Evolutionary conservation across 2,888 invertebrate species (phyloP).

Genomic region (Parnassius glacialis): DNA sequence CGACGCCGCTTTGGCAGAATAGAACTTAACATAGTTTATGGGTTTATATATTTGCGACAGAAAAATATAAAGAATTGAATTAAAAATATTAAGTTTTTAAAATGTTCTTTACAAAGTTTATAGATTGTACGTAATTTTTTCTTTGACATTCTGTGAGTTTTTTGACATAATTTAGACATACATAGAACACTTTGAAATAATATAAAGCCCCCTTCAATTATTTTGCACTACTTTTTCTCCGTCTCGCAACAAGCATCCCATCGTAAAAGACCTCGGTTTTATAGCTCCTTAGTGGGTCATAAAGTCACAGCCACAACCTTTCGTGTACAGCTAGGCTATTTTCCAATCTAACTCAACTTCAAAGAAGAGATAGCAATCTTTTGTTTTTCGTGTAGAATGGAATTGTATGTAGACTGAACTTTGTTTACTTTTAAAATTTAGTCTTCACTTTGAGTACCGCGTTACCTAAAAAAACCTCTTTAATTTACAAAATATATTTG

Average conservation of each 20-base stretch:
- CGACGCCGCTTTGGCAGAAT: constrained; percentile 4
- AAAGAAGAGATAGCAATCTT: background rate
- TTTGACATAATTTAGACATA: too few species aligned
- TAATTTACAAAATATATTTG: too few species aligned
- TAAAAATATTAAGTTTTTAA: background rate
- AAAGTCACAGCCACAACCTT: constrained; percentile 16
- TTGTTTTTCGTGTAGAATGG: background rate
- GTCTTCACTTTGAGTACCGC: too few species aligned
- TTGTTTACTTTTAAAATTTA: background rate
- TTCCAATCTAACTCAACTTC: constrained; percentile 10
- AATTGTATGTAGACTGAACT: too few species aligned
- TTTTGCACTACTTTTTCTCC: constrained; percentile 7
- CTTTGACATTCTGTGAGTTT: too few species aligned
- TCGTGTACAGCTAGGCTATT: constrained; percentile 5
- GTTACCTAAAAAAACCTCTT: too few species aligned
- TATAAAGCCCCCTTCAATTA: constrained; percentile 9
- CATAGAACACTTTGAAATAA: background rate
- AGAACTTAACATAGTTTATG: background rate
- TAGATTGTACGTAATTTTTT: too few species aligned
- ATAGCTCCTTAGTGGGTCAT: constrained; percentile 21
- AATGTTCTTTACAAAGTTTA: too few species aligned
- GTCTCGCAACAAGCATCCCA: constrained; percentile 10
- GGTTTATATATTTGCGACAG: background rate
- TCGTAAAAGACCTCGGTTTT: constrained; percentile 21
- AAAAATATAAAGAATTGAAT: background rate